These are phyloP conservation scores for Drosophila sechellia DNA, from an alignment of 1,140 invertebrate genomes.

Conservation along the genomic window DNA sequence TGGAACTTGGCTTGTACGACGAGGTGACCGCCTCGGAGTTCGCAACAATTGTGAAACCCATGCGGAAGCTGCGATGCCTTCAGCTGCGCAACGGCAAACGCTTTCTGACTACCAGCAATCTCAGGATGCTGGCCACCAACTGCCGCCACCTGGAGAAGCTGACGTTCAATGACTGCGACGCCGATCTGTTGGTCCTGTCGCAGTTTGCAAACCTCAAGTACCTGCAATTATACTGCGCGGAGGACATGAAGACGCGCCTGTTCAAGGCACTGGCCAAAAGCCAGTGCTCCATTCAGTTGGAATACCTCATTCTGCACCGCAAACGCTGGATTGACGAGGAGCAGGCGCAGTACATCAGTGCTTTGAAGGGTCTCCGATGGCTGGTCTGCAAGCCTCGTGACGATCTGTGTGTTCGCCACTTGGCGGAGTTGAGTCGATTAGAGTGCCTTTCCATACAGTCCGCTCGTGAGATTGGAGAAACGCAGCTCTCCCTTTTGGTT, in stretches of 20 bases:
- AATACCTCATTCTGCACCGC: constrained; percentile 60
- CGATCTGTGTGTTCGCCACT: constrained; percentile 50
- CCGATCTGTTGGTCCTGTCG: constrained; percentile 55
- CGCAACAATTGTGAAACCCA: constrained; percentile 44
- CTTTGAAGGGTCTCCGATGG: constrained; percentile 51
- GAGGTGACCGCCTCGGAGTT: constrained; percentile 65
- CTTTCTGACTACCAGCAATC: constrained; percentile 56
- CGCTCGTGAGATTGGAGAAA: constrained; percentile 62
- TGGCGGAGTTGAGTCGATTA: constrained; percentile 44
- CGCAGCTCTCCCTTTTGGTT: constrained; percentile 44
- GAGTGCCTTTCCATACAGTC: constrained; percentile 66
- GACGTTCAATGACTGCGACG: constrained; percentile 61
- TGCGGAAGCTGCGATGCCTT: constrained; percentile 44
- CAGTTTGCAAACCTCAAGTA: constrained; percentile 56
- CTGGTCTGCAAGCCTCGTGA: constrained; percentile 68
- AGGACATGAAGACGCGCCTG: constrained; percentile 54
- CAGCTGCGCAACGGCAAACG: constrained; percentile 62
- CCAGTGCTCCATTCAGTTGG: constrained; percentile 34
- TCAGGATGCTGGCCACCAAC: constrained; percentile 50
- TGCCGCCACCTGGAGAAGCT: constrained; percentile 56
- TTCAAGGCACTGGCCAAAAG: constrained; percentile 53
- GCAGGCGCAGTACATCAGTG: constrained; percentile 59
- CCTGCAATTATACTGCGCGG: constrained; percentile 62
- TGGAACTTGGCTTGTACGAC: constrained; percentile 60
- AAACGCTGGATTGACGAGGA: constrained; percentile 69